These are phyloP conservation scores for Formica selysi DNA, from an alignment of 1,140 invertebrate species.

Conservation along the genomic window DNA sequence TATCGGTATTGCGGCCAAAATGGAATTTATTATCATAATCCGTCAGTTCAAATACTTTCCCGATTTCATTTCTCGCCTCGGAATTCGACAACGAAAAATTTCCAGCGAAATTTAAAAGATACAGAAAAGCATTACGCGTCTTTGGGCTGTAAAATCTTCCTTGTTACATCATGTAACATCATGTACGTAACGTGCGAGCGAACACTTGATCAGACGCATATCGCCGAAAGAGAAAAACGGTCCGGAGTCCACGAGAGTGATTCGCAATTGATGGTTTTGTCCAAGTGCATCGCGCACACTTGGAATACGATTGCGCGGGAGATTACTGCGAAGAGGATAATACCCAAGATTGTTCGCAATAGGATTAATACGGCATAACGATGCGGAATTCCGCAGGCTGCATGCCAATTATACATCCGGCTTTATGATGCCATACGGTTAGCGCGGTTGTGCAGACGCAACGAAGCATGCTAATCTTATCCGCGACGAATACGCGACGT, in stretches of 20 bases:
- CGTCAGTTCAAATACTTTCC: background rate
- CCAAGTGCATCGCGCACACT: slow-evolving; percentile 26
- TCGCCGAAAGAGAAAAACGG: slow-evolving; percentile 1
- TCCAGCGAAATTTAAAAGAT: background rate
- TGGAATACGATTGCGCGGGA: slow-evolving; percentile 25
- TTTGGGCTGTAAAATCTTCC: background rate
- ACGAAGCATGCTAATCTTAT: slow-evolving; percentile 58
- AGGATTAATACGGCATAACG: slow-evolving; percentile 55
- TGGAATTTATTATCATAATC: slow-evolving; percentile 47
- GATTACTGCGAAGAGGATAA: slow-evolving; percentile 37
- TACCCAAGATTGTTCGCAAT: slow-evolving; percentile 51
- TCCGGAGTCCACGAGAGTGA: background rate
- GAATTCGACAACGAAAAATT: background rate
- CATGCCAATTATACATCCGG: slow-evolving; percentile 56
- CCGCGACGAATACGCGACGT: slow-evolving; percentile 35
- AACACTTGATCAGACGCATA: slow-evolving; percentile 24
- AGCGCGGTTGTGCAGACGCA: slow-evolving; percentile 35
- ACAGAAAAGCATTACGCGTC: background rate
- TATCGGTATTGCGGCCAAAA: background rate
- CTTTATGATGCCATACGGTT: slow-evolving; percentile 53
- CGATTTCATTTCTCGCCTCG: slow-evolving; percentile 22
- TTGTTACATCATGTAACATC: background rate
- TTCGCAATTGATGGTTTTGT: slow-evolving; percentile 28
- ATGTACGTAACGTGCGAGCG: background rate
- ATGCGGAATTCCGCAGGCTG: slow-evolving; percentile 35